A percentile compares a stretch with the other conserved stretches of the same genome.
Evolutionary conservation across 2,797 vertebrate species (phyloP).

Genomic region (Melanotaenia nigrans): DNA sequence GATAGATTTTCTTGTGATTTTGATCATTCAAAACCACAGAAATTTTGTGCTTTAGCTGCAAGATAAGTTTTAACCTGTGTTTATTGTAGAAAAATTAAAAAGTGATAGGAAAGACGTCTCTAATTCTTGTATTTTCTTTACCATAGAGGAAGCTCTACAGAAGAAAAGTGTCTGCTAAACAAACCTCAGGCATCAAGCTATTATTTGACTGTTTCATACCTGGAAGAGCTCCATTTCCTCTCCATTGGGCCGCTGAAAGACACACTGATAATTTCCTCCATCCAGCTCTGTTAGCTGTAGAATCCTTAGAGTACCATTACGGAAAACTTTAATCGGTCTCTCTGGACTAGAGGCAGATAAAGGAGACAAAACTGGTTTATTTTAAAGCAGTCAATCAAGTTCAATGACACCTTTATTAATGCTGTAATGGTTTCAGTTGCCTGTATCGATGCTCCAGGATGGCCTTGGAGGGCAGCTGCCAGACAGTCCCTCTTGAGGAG

Average conservation of each 20-base stretch:
- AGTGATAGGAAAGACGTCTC: background rate
- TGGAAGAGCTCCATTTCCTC: slow-evolving; percentile 85
- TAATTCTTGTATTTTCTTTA: background rate
- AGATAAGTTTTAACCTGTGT: background rate
- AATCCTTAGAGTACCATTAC: slow-evolving; percentile 85
- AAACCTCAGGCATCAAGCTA: background rate
- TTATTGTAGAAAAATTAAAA: too few relatives aligned
- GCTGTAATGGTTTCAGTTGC: slow-evolving; percentile 48
- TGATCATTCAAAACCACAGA: background rate
- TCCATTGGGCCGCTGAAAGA: slow-evolving; percentile 83
- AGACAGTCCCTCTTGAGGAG: slow-evolving; percentile 77
- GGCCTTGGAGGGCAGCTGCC: slow-evolving; percentile 83
- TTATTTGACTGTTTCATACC: slow-evolving; percentile 57
- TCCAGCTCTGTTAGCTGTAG: slow-evolving; percentile 83
- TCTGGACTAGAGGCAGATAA: slow-evolving; percentile 73
- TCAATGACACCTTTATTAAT: slow-evolving; percentile 3
- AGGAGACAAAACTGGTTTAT: slow-evolving; percentile 19
- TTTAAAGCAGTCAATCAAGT: slow-evolving; percentile 33
- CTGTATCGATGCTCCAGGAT: slow-evolving; percentile 82
- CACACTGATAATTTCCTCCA: slow-evolving; percentile 83
- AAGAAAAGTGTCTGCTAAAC: slow-evolving; percentile 18
- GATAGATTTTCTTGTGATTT: background rate
- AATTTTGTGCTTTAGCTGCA: background rate
- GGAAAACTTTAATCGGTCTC: slow-evolving; percentile 82
- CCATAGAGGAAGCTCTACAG: background rate